A percentile compares a stretch with the other conserved stretches of the same genome.
phyloP scores from a whole-genome alignment of 2,797 vertebrate genomes.

The Nyctibius grandis region DNA sequence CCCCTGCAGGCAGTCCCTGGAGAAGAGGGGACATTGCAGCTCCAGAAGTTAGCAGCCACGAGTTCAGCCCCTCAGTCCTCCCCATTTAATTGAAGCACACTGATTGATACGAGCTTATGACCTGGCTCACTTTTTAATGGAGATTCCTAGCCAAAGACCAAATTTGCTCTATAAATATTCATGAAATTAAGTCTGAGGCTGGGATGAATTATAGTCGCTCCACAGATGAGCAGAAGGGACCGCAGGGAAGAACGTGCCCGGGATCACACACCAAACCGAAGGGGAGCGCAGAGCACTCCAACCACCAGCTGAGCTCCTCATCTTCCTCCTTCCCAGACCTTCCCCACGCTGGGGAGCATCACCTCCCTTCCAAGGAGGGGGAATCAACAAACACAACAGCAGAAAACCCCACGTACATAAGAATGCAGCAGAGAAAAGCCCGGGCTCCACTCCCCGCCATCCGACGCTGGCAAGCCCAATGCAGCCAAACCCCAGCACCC shows the following conservation, averaged over 20 bases:
- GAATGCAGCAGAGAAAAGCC: not conserved
- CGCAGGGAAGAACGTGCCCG: not conserved
- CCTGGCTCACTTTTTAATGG: not conserved
- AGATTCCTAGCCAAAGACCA: not conserved
- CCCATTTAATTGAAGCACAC: not conserved
- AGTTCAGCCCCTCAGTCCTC: not conserved
- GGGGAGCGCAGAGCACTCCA: not conserved
- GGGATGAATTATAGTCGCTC: not conserved
- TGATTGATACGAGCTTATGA: not conserved
- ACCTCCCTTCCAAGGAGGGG: not conserved
- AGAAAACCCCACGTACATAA: not conserved
- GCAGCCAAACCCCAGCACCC: rapidly evolving
- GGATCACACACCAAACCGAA: not conserved
- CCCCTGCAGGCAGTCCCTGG: not conserved
- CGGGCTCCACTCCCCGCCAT: not conserved
- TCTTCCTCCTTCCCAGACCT: not conserved
- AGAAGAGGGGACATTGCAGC: not conserved
- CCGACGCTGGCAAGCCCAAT: rapidly evolving
- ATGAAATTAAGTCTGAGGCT: constrained; percentile 24
- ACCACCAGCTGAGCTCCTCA: not conserved
- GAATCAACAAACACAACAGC: not conserved
- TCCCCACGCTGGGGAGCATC: not conserved
- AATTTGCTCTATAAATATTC: constrained; percentile 29
- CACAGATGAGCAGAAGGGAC: not conserved
- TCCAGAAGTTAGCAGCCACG: not conserved